These are phyloP conservation scores for Drosophila takahashii DNA, from an alignment of 1,140 invertebrate species.

Conservation along the genomic window DNA sequence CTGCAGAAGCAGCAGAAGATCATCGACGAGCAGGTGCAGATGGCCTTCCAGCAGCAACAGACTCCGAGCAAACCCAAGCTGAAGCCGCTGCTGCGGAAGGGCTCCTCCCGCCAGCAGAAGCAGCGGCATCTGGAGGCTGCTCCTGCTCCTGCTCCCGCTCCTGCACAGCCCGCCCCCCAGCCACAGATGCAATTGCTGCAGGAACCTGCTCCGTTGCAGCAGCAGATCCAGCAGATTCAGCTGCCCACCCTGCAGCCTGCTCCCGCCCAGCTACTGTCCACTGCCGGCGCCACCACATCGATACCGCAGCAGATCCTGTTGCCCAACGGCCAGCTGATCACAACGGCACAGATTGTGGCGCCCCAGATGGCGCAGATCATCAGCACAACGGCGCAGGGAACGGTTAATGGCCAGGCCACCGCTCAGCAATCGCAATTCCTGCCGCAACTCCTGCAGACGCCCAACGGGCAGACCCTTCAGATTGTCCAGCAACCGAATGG, in stretches of 20 bases:
- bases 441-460: conserved; percentile 75
- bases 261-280: conserved; percentile 57
- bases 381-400: conserved; percentile 46
- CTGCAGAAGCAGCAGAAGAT: conserved; percentile 73
- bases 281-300: conserved; percentile 40
- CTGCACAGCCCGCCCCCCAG: conserved; percentile 17
- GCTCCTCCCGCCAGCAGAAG: conserved; percentile 57
- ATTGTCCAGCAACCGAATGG: conserved; percentile 82
- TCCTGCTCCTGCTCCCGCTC: conserved; percentile 4
- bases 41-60: conserved; percentile 47
- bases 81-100: conserved; percentile 59
- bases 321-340: conserved; percentile 83
- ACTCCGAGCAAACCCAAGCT: conserved; percentile 52
- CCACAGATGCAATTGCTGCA: conserved; percentile 47
- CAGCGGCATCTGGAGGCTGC: conserved; percentile 54
- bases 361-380: conserved; percentile 71
- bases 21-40: conserved; percentile 57
- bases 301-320: conserved; percentile 78
- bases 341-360: conserved; percentile 76
- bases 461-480: conserved; percentile 76
- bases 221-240: conserved; percentile 65
- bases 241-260: conserved; percentile 62
- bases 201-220: conserved; percentile 55
- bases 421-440: conserved; percentile 69
- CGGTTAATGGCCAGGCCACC: conserved; percentile 32